Conservation (phyloP, 1,140 invertebrate species). For the Drosophila tsacasi region DNA sequence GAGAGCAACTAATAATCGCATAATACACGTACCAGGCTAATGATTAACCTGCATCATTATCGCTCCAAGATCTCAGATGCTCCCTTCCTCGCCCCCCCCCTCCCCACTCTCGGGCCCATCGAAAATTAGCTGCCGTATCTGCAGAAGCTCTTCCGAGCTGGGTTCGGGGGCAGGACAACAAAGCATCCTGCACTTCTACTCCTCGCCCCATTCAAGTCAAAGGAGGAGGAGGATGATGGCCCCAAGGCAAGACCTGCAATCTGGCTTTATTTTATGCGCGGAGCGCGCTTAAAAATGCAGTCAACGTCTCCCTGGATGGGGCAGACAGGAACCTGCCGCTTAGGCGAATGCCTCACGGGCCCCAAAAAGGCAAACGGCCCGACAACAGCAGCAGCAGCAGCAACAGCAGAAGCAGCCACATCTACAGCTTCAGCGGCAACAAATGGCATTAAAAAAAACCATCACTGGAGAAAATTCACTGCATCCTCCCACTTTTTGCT, state of each 20-base stretch:
- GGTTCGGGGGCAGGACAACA: constrained; percentile 70
- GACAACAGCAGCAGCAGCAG: constrained; percentile 59
- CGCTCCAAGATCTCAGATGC: constrained; percentile 71
- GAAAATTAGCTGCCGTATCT: constrained; percentile 84
- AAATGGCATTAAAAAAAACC: constrained; percentile 53
- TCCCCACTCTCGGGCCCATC: constrained; percentile 16
- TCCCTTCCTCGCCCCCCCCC: neutral
- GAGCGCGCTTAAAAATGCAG: constrained; percentile 82
- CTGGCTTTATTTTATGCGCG: constrained; percentile 82
- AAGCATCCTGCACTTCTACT: constrained; percentile 82
- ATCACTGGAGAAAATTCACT: constrained; percentile 72
- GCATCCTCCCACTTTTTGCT: constrained; percentile 84
- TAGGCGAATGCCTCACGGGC: constrained; percentile 81
- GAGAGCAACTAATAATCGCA: constrained; percentile 76
- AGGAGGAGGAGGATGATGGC: constrained; percentile 50
- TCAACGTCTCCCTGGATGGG: constrained; percentile 69
- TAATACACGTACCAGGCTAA: constrained; percentile 83
- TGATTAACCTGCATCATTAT: constrained; percentile 84
- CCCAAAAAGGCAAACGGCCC: constrained; percentile 80
- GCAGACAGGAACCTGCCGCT: constrained; percentile 80
- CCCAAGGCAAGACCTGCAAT: constrained; percentile 69
- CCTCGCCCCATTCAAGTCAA: constrained; percentile 74
- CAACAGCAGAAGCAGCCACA: constrained; percentile 47
- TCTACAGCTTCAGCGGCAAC: constrained; percentile 38
- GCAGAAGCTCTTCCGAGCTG: constrained; percentile 78